Evolutionary conservation across 2,113 vertebrate genomes (phyloP).

Genomic region (Phyllostomus discolor): DNA sequence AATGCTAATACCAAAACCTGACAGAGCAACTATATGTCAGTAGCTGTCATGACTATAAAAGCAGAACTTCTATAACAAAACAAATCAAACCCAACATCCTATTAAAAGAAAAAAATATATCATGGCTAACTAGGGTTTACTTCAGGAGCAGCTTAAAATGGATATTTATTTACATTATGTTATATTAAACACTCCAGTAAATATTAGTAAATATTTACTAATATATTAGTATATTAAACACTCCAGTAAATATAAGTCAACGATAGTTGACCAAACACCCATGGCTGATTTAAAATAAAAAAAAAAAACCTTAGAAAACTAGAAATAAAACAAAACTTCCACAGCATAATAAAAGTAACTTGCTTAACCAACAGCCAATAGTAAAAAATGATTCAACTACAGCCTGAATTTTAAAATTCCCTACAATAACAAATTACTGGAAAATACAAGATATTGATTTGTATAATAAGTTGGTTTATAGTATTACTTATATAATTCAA

Average conservation of each 20-base stretch:
- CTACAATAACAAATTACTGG: not conserved
- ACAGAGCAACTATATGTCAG: not conserved
- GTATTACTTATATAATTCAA: not conserved
- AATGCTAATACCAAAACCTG: not conserved
- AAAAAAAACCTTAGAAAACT: not conserved
- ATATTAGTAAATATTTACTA: too few relatives aligned
- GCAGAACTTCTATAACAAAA: conserved; percentile 9
- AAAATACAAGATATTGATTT: not conserved
- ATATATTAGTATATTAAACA: not conserved
- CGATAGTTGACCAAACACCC: not conserved
- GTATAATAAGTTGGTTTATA: not conserved
- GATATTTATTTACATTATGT: not conserved
- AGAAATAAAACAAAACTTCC: not conserved
- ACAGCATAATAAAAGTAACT: not conserved
- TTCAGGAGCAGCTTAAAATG: not conserved
- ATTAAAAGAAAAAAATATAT: not conserved
- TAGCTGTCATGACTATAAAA: not conserved
- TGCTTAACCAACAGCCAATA: not conserved
- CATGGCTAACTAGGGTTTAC: not conserved
- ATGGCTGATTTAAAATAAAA: not conserved
- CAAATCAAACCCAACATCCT: not conserved
- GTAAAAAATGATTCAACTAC: not conserved
- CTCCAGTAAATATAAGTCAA: not conserved
- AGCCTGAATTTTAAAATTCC: not conserved
- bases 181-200: not conserved